Conservation (phyloP, 2,888 invertebrate genomes). For the Cataglyphis livida region DNA sequence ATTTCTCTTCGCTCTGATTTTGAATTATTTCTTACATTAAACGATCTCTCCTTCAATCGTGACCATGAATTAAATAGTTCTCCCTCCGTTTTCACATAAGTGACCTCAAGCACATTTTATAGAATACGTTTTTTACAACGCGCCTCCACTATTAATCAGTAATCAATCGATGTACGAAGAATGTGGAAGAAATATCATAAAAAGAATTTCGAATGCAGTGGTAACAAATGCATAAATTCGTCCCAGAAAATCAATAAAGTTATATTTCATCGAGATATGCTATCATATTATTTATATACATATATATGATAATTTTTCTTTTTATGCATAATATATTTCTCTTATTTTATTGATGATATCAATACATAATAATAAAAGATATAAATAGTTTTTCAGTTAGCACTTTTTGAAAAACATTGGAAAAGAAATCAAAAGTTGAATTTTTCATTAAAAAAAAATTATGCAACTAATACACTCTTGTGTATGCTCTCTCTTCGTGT, state of each 20-base stretch:
- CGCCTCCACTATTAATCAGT: constrained; percentile 14
- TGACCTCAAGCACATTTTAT: constrained; percentile 69
- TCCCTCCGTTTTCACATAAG: constrained; percentile 66
- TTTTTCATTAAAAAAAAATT: not conserved
- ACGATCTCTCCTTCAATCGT: constrained; percentile 16
- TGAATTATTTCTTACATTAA: not conserved
- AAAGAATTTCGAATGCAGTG: not conserved
- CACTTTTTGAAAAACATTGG: not conserved
- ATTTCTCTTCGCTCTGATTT: not conserved
- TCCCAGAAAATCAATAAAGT: not conserved
- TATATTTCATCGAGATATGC: no score
- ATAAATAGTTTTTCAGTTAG: not conserved
- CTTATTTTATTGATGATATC: not conserved
- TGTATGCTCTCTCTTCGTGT: no score
- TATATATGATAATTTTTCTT: not conserved
- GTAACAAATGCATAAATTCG: not conserved
- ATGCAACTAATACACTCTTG: not conserved
- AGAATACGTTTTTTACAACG: constrained; percentile 60
- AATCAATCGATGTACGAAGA: constrained; percentile 13
- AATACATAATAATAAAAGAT: not conserved
- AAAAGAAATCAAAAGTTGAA: not conserved
- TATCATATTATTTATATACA: no score
- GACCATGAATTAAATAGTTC: constrained; percentile 68
- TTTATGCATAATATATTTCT: not conserved
- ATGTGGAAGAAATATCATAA: not conserved